Percentiles rank a stretch among this genome's conserved stretches.
These are phyloP conservation scores for Archilochus colubris DNA, from an alignment of 2,113 vertebrate genomes.

Conservation along the genomic window DNA sequence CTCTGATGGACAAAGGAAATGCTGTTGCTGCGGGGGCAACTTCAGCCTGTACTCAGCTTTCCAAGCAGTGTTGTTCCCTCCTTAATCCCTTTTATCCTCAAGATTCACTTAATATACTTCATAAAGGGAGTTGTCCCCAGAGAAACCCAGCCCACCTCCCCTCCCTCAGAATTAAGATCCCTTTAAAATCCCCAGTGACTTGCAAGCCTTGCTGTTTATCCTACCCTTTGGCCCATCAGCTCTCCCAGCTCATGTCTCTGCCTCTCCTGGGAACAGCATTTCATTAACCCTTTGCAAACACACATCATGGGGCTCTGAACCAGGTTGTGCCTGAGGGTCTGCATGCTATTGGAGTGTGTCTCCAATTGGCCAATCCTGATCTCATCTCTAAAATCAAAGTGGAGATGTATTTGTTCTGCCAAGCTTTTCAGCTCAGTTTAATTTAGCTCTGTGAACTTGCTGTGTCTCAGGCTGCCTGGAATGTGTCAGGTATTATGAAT, in stretches of 20 bases:
- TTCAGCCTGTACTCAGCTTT: not conserved
- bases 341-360: not conserved
- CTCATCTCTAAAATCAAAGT: not conserved
- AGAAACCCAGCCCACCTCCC: not conserved
- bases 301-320: not conserved
- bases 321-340: conserved; percentile 6
- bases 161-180: not conserved
- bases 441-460: conserved; percentile 52
- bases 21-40: not conserved
- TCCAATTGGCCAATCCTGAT: not conserved
- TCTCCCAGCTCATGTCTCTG: not conserved
- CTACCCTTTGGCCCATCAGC: not conserved
- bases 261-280: not conserved
- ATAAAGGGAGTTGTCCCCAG: not conserved
- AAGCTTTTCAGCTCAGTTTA: conserved; percentile 54
- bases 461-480: conserved; percentile 44
- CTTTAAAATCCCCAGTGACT: not conserved
- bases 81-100: not conserved
- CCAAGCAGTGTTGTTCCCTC: not conserved
- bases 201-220: not conserved
- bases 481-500: conserved; percentile 63
- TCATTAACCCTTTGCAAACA: conserved; percentile 40
- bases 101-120: not conserved
- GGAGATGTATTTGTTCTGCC: conserved; percentile 50
- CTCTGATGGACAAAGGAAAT: not conserved